Evolutionary conservation across 2,113 vertebrate genomes (phyloP), one percentile per base, ranked within the genome.

Genomic region (Percina caprodes): DNA sequence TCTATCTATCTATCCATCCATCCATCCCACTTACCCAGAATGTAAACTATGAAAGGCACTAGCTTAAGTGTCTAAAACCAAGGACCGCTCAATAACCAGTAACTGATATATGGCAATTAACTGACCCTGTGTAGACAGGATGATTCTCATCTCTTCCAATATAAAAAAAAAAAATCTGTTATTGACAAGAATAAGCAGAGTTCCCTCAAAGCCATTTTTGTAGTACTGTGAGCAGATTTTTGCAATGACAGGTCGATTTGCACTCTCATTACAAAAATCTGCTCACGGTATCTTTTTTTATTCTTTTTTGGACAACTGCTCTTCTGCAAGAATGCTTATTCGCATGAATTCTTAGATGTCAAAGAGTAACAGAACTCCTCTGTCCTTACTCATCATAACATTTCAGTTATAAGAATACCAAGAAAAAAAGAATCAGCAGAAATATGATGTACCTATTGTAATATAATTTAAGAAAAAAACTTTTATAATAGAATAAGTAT

Each of bases 131-230:
- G n/a, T 33, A 54, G 42, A 65, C 5, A 23, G 18, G 13, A 67
- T 66, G 69, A 42, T 26, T 63, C 49, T 55, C 15, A 48, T 77
- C 6, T 56, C 55, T 33, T 49, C 13, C 67, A 71, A 15, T 52
- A 74, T 82, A 67, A 42, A 24, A 66, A 74, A 77, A 62, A 45
- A 66, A 13, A 61, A 42, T 66, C 30, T 80, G 6, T 69, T n/a
- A 71, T 58, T 75, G 35, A 54, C 66, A 21, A 68, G 13, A 58
- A 48, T 23, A 52, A 42, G 15, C 30, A 62, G n/a, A 33, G 54
- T 65, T 82, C 23, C 35, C 61, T 62, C 42, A 4, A 74, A 55
- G 33, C 52, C 46, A 18, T 48, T 69, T 30, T 58, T 62, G 14
- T 48, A 51, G 21, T 80, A 21, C 26, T 63, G 1, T 79, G 33